phyloP scores from a whole-genome alignment of 2,113 vertebrate genomes.

The Typhlomys cinereus region DNA sequence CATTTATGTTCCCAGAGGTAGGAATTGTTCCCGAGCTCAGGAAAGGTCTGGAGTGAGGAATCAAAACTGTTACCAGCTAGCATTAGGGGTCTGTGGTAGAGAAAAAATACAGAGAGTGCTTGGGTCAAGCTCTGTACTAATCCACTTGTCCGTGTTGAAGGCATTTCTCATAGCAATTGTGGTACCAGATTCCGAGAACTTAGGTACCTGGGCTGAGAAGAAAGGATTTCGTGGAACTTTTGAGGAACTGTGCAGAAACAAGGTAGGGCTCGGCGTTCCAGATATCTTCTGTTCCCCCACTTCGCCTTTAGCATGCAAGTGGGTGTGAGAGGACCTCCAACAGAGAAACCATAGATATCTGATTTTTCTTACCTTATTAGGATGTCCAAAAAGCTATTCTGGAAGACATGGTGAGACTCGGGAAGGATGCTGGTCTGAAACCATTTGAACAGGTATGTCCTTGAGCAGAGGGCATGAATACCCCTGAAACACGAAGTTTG shows the following conservation, averaged over 20 bases:
- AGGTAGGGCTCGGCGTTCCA: constrained; percentile 80
- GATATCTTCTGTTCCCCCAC: rapidly evolving
- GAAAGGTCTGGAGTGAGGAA: neutral
- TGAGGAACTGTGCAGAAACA: constrained; percentile 91
- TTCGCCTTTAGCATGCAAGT: rapidly evolving
- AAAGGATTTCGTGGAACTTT: constrained; percentile 90
- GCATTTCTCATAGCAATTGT: constrained; percentile 94
- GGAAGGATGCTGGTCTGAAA: constrained; percentile 94
- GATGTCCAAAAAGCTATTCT: constrained; percentile 91
- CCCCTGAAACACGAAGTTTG: neutral
- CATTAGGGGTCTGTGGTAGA: neutral
- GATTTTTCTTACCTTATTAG: constrained; percentile 79
- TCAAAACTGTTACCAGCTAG: neutral
- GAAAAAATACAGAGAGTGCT: neutral
- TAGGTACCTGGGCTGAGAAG: constrained; percentile 91
- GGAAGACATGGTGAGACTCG: constrained; percentile 91
- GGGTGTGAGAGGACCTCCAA: neutral
- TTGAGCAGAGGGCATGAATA: neutral
- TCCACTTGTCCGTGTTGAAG: constrained; percentile 80
- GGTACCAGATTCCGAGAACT: constrained; percentile 92
- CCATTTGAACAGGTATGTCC: constrained; percentile 95
- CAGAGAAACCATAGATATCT: neutral
- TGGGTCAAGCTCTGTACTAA: neutral
- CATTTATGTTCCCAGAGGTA: neutral
- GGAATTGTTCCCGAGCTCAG: neutral